Base-by-base conservation (phyloP, 2,888 invertebrate species). In the Platycheirus rosarum region DNA sequence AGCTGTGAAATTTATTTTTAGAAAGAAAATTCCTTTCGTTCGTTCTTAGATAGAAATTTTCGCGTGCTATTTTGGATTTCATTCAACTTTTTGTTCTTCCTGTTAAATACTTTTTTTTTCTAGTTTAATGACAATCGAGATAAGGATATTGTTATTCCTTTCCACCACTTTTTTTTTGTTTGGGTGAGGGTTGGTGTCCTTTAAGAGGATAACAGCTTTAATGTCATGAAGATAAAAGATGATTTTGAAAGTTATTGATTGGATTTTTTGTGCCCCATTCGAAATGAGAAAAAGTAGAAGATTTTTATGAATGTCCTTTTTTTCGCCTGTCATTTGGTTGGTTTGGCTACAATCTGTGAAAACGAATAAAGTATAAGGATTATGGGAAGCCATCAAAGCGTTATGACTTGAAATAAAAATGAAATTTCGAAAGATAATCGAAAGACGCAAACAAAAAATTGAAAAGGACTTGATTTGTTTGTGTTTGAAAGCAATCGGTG, bases 1-100 rank as follows among this genome's bases (percentile, higher is more conserved):
- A 85, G 84, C 78, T 78, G 62, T 49, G 68, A 78, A 84, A 85
- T 85, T 85, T 84, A 78, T 78, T 70, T 76, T 76, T 49, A 13
- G 16, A 29, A 29, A 4, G 14, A 42, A 16, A 65, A 35, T 40
- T 60, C 70, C 18, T 37, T 66, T 46, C 23, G 44, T 49, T 69
- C 18, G 32, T 40, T 46, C 23, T 14, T 23, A 6, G 18, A 29
- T 8, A 14, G 48, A 4, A 9, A 29, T 44, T 60, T 11, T 46
- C 49, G 18, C 57, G 18, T 60, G 6, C 40, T 49, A 49, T 42
- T 57, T 40, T 29, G 26, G 23, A 20, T 80, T 69, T 66, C 48
- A 76, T 70, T 23, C 66, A 70, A 40, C 20, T 16, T 53, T 51
- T 57, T 29, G 16, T 16, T 32, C 32, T n/a, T 42, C 40, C 26